These are phyloP conservation scores for Scotopteryx bipunctaria DNA, from an alignment of 2,888 invertebrate species.

Conservation along the genomic window DNA sequence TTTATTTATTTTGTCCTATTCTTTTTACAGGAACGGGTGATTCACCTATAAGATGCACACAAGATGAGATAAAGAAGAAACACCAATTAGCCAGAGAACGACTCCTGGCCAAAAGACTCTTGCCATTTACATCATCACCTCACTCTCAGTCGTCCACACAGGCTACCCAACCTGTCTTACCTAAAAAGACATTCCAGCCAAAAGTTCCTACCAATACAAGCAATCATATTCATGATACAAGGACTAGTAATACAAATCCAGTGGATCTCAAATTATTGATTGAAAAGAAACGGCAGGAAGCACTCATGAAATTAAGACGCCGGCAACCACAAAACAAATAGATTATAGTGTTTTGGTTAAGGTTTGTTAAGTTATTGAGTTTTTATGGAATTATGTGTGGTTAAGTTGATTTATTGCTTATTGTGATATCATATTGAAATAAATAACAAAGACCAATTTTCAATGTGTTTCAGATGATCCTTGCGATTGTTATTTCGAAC, in stretches of 20 bases:
- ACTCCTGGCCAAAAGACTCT: constrained; percentile 77
- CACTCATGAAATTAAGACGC: constrained; percentile 70
- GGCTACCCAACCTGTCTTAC: constrained; percentile 13
- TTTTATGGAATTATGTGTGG: constrained; percentile 22
- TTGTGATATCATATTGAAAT: constrained; percentile 23
- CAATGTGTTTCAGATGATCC: constrained; percentile 17
- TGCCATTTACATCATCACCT: constrained; percentile 68
- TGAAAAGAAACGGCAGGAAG: constrained; percentile 77
- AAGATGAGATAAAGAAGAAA: constrained; percentile 85
- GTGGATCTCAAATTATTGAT: constrained; percentile 63
- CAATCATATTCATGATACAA: constrained; percentile 23
- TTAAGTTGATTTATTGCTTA: constrained; percentile 25
- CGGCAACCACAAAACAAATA: constrained; percentile 57
- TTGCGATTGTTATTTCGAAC: too few relatives aligned
- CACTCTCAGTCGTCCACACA: constrained; percentile 35
- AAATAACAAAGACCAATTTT: not conserved
- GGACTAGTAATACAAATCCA: constrained; percentile 34
- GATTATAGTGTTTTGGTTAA: constrained; percentile 23
- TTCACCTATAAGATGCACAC: constrained; percentile 77
- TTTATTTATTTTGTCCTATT: not conserved
- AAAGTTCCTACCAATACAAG: constrained; percentile 50
- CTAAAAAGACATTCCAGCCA: constrained; percentile 56
- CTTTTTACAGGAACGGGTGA: constrained; percentile 51
- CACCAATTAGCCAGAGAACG: constrained; percentile 84
- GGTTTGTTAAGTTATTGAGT: constrained; percentile 22